Percentiles rank a stretch among this genome's conserved stretches.
phyloP scores from a whole-genome alignment of 2,797 vertebrate genomes.

The Syngnathus acus region DNA sequence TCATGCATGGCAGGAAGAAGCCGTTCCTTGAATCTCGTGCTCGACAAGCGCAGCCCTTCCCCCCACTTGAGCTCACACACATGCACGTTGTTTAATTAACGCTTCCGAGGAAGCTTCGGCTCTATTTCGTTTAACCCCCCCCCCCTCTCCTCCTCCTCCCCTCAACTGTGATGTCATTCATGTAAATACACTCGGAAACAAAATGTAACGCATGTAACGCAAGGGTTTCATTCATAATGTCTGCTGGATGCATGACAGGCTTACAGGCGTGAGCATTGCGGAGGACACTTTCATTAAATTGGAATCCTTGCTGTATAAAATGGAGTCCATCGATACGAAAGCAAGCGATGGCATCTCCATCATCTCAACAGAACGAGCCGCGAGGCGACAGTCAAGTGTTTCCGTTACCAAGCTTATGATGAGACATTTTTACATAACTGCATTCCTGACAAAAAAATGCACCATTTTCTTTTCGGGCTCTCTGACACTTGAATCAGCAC shows the following conservation, averaged over 20 bases:
- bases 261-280: neutral
- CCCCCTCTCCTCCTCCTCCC: constrained; percentile 23
- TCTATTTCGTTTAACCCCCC: constrained; percentile 33
- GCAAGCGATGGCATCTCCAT: neutral
- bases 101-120: constrained; percentile 16
- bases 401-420: neutral
- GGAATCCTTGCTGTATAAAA: constrained; percentile 18
- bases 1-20: constrained; percentile 49
- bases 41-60: constrained; percentile 64
- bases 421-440: constrained; percentile 4
- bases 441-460: constrained; percentile 36
- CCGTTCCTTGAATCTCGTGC: constrained; percentile 68
- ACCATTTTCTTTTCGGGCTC: constrained; percentile 36
- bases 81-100: constrained; percentile 71
- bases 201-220: constrained; percentile 28
- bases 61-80: constrained; percentile 54
- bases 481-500: constrained; percentile 33
- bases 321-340: constrained; percentile 20
- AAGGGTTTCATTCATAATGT: constrained; percentile 38
- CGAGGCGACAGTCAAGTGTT: neutral
- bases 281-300: constrained; percentile 16
- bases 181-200: constrained; percentile 39
- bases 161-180: constrained; percentile 38
- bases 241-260: constrained; percentile 20
- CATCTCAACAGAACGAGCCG: too few relatives aligned